phyloP scores from a whole-genome alignment of 2,888 invertebrate species.

The Brachypalpus laphriformis region DNA sequence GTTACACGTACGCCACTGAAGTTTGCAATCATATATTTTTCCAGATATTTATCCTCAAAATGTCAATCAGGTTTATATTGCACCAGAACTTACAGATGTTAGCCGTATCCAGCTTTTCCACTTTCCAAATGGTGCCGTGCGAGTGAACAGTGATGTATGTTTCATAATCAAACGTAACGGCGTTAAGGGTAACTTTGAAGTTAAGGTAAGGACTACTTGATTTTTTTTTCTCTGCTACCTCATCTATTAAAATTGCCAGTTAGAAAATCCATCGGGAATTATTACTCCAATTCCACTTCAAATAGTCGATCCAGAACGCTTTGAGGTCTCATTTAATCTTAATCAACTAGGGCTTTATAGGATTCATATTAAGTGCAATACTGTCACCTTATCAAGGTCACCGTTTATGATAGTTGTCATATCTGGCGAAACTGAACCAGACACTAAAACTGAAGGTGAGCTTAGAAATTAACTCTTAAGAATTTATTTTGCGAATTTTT shows the following conservation, averaged over 20 bases:
- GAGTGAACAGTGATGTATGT: slow-evolving; percentile 76
- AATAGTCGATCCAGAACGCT: slow-evolving; percentile 80
- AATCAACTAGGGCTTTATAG: slow-evolving; percentile 79
- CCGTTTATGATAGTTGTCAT: slow-evolving; percentile 81
- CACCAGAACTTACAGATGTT: slow-evolving; percentile 81
- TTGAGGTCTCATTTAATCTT: slow-evolving; percentile 77
- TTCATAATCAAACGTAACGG: slow-evolving; percentile 81
- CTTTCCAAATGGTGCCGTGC: slow-evolving; percentile 80
- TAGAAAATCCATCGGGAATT: slow-evolving; percentile 79
- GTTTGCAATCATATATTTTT: slow-evolving; percentile 19
- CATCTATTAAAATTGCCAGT: slow-evolving; percentile 42
- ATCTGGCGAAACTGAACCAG: slow-evolving; percentile 75
- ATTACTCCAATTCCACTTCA: slow-evolving; percentile 75
- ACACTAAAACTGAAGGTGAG: slow-evolving; percentile 70
- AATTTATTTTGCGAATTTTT: background rate
- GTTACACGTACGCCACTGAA: too few relatives aligned
- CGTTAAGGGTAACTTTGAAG: slow-evolving; percentile 81
- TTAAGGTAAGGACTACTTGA: slow-evolving; percentile 75
- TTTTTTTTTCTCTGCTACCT: too few relatives aligned
- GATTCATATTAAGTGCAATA: slow-evolving; percentile 81
- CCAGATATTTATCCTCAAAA: slow-evolving; percentile 79
- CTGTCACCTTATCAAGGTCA: slow-evolving; percentile 79
- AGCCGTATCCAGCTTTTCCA: slow-evolving; percentile 80
- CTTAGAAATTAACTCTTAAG: background rate
- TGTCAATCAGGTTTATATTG: slow-evolving; percentile 78